Base-by-base conservation (phyloP, 1,140 invertebrate genomes). In the Nylanderia fulva region DNA sequence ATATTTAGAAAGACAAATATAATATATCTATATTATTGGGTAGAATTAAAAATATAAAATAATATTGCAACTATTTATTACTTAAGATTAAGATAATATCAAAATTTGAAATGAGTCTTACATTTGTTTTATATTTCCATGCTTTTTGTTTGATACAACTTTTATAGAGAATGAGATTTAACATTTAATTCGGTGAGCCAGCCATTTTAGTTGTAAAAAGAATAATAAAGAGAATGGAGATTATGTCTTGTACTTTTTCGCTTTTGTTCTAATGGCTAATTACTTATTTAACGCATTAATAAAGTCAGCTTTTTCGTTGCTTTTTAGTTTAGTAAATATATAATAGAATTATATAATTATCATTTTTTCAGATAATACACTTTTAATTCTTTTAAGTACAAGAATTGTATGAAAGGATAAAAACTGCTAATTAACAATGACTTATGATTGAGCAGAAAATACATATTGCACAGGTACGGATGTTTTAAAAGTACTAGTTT, bases 391-490 rank as follows among this genome's bases (percentile, higher is more conserved):
- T 9, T 27, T 0, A 11, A 60, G 15, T 33, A 42, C 27, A 11
- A 61, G 8, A 45, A 76, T 48, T 0, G 1, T 21, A 24, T 63
- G 11, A 18, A 13, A 60, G 9, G 33, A 58, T 24, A 42, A 72
- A 5, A 21, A 7, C 0, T 29, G 9, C 15, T n/a, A 45, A 75
- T 4, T 5, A 24, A 61, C 33, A 76, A 63, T 7, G 18, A 56
- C 13, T 58, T n/a, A n/a, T n/a, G 3, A 63, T 63, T 76, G 74
- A 76, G 58, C 39, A 76, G 45, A 39, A 63, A 61, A 75, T 75
- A 39, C 7, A 13, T 13, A 58, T 60, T n/a, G 8, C n/a, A 45
- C 13, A 11, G 7, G 8, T 27, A 75, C 15, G 11, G 11, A 13
- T 9, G 6, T 48, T 48, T 18, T 15, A 48, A 18, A 48, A 48